Evolutionary conservation across 2,113 vertebrate species (phyloP), one percentile per base, ranked within the genome.

Genomic region (Pteropus alecto): DNA sequence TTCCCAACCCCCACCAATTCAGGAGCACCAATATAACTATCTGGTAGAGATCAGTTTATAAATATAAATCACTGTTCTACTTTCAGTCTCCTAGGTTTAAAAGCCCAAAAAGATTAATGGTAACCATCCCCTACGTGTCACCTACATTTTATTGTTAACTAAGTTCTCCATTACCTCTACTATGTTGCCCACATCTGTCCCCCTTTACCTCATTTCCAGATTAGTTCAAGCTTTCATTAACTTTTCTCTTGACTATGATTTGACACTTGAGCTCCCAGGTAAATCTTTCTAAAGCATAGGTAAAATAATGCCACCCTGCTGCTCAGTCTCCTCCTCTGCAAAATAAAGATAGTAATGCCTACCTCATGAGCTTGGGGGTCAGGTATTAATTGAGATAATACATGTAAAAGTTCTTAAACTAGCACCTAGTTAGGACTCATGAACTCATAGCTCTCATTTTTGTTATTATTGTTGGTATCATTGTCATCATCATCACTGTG

Each of bases 71-170:
- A 48, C 6, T n/a, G 11, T 41, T 71, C 38, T 58, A 6, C 9
- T 83, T 54, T 24, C 10, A 71, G 16, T 43, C 4, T 22, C 24
- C 10, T 11, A 63, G 41, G 12, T 74, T 84, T 46, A 63, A 92
- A 83, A 51, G 38, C 7, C 33, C 15, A 21, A n/a, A n/a, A 68
- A 77, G 30, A 68, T 8, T 13, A 3, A 43, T 61, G 10, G 63
- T 16, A 15, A 28, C 30, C 15, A 8, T 10, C 4, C 18, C 4
- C 12, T 15, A 41, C 0, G 0, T 54, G 13, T 87, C 63, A 60
- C 15, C n/a, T 54, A 74, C 6, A 21, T 74, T 87, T 87, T 30
- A 2, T 77, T 26, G 41, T 58, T 73, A 51, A 63, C 54, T n/a
- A 51, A 43, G 6, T 71, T 13, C 10, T 21, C 78, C 8, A 15